Evolutionary conservation across 2,797 vertebrate species (phyloP).

Genomic region (Falco naumanni): DNA sequence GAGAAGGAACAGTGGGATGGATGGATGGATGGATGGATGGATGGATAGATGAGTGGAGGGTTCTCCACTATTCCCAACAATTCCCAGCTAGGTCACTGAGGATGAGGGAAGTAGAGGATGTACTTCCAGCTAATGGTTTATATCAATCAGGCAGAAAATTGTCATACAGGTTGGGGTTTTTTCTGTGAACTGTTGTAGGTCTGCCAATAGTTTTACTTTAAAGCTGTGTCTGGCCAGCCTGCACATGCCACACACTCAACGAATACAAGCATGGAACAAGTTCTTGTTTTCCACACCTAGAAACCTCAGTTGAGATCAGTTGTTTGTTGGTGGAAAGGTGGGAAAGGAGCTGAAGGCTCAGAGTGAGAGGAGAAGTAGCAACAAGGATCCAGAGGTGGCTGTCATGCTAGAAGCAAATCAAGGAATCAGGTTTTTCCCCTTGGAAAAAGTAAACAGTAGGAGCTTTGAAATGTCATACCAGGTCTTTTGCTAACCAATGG

Average conservation of each 20-base stretch:
- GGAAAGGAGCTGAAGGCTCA: neutral
- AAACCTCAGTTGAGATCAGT: neutral
- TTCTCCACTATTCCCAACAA: neutral
- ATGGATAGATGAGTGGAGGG: neutral
- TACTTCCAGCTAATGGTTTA: neutral
- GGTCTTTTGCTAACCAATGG: neutral
- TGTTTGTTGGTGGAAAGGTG: neutral
- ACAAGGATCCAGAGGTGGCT: neutral
- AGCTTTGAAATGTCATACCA: neutral
- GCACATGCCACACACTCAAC: too few species aligned
- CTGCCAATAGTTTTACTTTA: neutral
- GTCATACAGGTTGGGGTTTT: neutral
- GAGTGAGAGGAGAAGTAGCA: neutral
- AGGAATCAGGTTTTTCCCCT: neutral
- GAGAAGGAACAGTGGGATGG: neutral
- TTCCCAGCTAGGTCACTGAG: neutral
- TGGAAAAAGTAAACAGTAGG: neutral
- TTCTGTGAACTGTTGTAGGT: neutral
- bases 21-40: neutral
- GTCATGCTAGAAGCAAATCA: neutral
- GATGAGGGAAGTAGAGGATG: neutral
- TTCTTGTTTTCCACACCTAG: neutral
- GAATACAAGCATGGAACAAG: neutral
- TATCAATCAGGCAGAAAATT: neutral
- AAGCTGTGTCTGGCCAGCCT: neutral